Conservation (phyloP, 2,797 vertebrate genomes). For the Cirrhinus molitorella region DNA sequence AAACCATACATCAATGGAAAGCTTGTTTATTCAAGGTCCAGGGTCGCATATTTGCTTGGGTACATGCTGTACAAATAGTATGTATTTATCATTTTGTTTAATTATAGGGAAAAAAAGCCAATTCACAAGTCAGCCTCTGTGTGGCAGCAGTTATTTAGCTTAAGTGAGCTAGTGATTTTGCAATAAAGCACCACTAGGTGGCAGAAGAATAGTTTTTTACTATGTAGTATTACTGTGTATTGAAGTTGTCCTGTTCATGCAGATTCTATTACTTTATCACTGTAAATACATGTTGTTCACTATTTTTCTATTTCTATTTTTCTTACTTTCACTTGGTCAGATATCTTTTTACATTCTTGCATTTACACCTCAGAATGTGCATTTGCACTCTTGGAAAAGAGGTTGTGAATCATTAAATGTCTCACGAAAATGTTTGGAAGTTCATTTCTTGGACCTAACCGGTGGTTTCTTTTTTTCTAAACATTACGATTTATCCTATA, state of each 20-base stretch:
- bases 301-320: not conserved
- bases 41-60: not conserved
- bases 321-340: not conserved
- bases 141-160: not conserved
- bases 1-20: no score
- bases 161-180: not conserved
- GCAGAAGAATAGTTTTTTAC: constrained; percentile 15
- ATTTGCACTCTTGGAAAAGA: not conserved
- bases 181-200: constrained; percentile 19
- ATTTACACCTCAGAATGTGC: not conserved
- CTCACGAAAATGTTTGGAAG: not conserved
- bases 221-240: not conserved
- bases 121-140: not conserved
- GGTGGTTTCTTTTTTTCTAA: not conserved
- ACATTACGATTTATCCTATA: not conserved
- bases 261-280: not conserved
- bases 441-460: no score
- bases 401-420: not conserved
- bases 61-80: not conserved
- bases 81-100: not conserved
- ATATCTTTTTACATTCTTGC: not conserved
- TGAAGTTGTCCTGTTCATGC: not conserved
- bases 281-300: not conserved
- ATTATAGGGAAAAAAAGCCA: not conserved
- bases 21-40: no score